phyloP scores from a whole-genome alignment of 2,113 vertebrate species.

The Neofelis nebulosa region DNA sequence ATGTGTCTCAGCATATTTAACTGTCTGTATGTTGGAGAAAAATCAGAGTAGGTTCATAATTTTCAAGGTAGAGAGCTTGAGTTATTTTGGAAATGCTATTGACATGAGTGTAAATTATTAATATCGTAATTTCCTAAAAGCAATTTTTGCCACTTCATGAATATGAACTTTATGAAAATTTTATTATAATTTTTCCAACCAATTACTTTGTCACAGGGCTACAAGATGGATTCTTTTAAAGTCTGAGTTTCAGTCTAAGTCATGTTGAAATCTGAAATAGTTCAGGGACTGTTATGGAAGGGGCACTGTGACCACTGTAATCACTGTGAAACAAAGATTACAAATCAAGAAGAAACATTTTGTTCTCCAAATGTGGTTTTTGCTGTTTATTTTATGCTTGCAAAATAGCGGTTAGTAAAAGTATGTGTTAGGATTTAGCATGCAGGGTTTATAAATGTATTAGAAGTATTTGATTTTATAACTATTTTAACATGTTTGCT shows the following conservation, averaged over 20 bases:
- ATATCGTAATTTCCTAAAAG: constrained; percentile 68
- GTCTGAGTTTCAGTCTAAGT: constrained; percentile 26
- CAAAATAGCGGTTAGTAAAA: background rate
- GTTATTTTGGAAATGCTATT: constrained; percentile 70
- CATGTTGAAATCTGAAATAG: constrained; percentile 19
- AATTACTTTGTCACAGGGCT: constrained; percentile 73
- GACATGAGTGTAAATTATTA: constrained; percentile 70
- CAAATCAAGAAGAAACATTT: background rate
- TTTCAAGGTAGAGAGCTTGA: constrained; percentile 33
- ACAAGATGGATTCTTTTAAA: constrained; percentile 67
- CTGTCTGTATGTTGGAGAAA: constrained; percentile 29
- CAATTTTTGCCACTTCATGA: constrained; percentile 78
- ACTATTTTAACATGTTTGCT: constrained; percentile 8
- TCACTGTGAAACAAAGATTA: constrained; percentile 7
- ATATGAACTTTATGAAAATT: constrained; percentile 81
- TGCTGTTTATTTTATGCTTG: background rate
- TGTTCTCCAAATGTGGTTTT: background rate
- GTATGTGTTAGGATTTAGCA: background rate
- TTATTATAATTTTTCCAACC: constrained; percentile 79
- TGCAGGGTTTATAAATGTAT: background rate
- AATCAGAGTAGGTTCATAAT: constrained; percentile 47
- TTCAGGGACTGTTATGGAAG: background rate
- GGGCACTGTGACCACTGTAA: background rate
- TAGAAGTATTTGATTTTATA: background rate
- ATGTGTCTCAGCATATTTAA: constrained; percentile 61